Conservation (phyloP, 2,113 vertebrate genomes). For the Callospermophilus lateralis region DNA sequence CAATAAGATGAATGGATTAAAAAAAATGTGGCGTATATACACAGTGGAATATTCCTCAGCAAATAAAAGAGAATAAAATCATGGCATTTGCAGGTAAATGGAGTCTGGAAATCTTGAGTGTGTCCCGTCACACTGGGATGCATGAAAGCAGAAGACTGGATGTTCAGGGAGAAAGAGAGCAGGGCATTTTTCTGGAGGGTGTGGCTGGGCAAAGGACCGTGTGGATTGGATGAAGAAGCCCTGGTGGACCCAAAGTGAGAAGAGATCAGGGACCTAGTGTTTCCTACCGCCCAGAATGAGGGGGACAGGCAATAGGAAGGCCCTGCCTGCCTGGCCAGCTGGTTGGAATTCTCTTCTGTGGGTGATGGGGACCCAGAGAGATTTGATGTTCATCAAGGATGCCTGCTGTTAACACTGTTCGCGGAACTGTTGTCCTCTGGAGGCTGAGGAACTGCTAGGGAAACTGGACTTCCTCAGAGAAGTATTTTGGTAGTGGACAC, state of each 20-base stretch:
- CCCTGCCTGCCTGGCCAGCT: background rate
- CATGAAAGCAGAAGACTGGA: background rate
- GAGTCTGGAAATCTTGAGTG: background rate
- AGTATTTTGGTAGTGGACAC: background rate
- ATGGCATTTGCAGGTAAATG: too few relatives aligned
- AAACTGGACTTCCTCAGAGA: background rate
- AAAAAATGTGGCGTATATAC: too few relatives aligned
- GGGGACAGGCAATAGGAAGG: too few relatives aligned
- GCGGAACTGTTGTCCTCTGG: background rate
- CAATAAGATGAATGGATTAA: too few relatives aligned
- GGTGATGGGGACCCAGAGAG: background rate
- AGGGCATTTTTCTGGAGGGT: background rate
- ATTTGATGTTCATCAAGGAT: too few relatives aligned
- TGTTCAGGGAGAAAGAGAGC: background rate
- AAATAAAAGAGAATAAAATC: too few relatives aligned
- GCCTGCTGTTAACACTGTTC: too few relatives aligned
- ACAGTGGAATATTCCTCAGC: too few relatives aligned
- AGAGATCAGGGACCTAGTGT: background rate
- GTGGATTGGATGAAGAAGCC: background rate
- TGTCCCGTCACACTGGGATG: rapidly evolving
- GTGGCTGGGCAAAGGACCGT: too few relatives aligned
- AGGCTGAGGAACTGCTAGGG: background rate
- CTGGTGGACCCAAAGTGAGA: rapidly evolving
- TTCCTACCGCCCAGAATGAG: background rate
- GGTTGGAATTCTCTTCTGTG: background rate